These are phyloP conservation scores for Halictus rubicundus DNA, from an alignment of 1,140 invertebrate species.

Conservation along the genomic window DNA sequence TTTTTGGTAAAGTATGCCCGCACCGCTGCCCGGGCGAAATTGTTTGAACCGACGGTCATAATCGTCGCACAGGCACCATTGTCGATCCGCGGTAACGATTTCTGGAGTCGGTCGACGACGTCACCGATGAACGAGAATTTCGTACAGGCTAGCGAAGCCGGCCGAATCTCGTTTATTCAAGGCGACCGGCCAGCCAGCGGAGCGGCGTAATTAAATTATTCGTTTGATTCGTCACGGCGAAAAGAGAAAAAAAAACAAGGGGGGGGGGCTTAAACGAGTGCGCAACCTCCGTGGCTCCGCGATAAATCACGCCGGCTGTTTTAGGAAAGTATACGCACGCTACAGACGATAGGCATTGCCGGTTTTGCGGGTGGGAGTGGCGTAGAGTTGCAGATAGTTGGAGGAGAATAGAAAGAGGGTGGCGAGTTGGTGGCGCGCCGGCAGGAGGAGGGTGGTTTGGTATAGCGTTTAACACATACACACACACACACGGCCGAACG, in stretches of 20 bases:
- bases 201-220: conserved; percentile 14
- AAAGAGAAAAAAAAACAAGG: no score
- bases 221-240: conserved; percentile 11
- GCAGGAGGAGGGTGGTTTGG: conserved; percentile 31
- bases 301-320: conserved; percentile 58
- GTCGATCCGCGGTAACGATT: no score
- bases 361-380: conserved; percentile 16
- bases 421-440: conserved; percentile 42
- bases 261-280: conserved; percentile 38
- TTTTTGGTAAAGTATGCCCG: no score
- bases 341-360: conserved; percentile 50
- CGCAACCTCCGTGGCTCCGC: conserved; percentile 26
- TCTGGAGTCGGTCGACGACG: no score
- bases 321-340: conserved; percentile 48
- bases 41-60: background rate
- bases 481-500: conserved; percentile 25
- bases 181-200: background rate
- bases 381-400: conserved; percentile 50
- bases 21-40: background rate
- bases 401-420: conserved; percentile 51
- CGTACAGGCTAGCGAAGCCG: no score
- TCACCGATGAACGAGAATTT: no score
- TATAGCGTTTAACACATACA: conserved; percentile 60
- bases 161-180: background rate
- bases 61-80: no score